A percentile compares a stretch with the other conserved stretches of the same genome.
Conservation (phyloP, 2,888 invertebrate species). For the Pegoplata infirma region DNA sequence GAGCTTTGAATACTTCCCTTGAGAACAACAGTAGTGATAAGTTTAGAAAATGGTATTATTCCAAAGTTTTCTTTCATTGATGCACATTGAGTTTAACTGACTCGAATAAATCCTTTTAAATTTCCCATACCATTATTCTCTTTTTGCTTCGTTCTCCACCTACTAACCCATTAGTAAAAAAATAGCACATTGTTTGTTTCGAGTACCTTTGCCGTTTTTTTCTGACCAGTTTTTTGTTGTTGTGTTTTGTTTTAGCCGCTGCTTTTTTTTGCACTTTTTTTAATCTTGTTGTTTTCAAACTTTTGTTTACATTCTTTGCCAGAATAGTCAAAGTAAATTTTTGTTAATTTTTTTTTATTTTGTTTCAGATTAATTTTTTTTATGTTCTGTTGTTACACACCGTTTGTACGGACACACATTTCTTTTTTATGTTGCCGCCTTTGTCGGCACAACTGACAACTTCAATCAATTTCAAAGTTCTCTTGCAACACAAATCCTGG, state of each 20-base stretch:
- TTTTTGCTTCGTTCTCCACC: neutral
- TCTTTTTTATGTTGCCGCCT: constrained; percentile 62
- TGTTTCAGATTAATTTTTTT: constrained; percentile 8
- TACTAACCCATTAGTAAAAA: neutral
- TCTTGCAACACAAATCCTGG: constrained; percentile 58
- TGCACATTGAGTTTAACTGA: neutral
- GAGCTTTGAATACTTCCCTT: neutral
- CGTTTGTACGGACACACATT: constrained; percentile 47
- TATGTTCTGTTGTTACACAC: constrained; percentile 38
- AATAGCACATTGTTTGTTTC: neutral
- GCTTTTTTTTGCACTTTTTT: neutral
- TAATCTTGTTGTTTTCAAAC: constrained; percentile 11
- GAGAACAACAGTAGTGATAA: neutral
- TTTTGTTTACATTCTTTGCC: constrained; percentile 44
- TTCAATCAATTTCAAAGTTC: constrained; percentile 65
- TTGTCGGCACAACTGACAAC: constrained; percentile 66
- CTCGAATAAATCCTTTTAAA: neutral
- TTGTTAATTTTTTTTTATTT: constrained; percentile 18
- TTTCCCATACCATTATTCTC: neutral
- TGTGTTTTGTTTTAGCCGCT: neutral
- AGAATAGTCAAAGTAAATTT: constrained; percentile 59
- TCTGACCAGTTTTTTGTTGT: neutral
- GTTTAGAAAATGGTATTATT: neutral
- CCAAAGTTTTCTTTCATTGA: neutral
- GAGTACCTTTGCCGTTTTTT: neutral